Percentiles rank a stretch among this genome's conserved stretches.
Conservation (phyloP, 2,797 vertebrate species). For the Urocyon cinereoargenteus region DNA sequence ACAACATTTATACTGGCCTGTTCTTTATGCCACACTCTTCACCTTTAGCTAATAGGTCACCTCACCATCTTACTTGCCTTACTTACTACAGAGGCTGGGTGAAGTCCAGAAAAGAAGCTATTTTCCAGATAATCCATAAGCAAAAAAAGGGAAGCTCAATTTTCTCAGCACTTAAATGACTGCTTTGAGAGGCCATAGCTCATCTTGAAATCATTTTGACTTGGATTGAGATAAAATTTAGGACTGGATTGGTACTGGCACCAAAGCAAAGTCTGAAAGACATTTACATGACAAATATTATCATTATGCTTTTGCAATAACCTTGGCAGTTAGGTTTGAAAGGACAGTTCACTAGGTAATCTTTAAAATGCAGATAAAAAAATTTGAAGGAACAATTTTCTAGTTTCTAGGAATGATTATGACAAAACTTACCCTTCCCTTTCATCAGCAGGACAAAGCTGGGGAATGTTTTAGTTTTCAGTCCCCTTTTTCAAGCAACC, state of each 20-base stretch:
- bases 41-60: background rate
- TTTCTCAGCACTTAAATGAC: constrained; percentile 15
- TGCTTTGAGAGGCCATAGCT: constrained; percentile 1
- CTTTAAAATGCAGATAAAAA: constrained; percentile 16
- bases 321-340: constrained; percentile 27
- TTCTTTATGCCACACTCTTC: background rate
- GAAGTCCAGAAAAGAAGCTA: background rate
- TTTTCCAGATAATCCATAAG: constrained; percentile 57
- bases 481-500: background rate
- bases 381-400: background rate
- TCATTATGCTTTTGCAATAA: constrained; percentile 49
- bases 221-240: constrained; percentile 32
- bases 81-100: background rate
- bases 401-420: background rate
- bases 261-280: constrained; percentile 31
- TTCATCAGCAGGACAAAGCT: background rate
- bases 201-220: constrained; percentile 56
- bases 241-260: background rate
- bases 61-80: background rate
- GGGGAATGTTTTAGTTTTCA: background rate
- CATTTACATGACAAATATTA: constrained; percentile 1
- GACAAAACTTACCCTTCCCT: background rate
- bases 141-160: background rate
- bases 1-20: background rate
- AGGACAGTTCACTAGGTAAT: background rate